Conservation (phyloP, 2,888 invertebrate species). For the Leucophora obtusa region DNA sequence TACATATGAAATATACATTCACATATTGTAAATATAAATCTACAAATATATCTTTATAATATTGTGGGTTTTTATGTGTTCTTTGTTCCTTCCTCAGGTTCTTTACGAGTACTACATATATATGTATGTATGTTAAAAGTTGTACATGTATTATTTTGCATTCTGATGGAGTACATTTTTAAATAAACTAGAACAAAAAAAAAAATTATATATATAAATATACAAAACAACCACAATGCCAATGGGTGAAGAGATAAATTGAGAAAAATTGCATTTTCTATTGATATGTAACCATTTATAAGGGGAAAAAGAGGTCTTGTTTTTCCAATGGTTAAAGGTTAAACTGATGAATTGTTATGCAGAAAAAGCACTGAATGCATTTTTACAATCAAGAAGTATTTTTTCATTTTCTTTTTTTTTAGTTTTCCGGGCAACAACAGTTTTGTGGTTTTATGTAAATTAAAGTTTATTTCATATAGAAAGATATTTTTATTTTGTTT, state of each 20-base stretch:
- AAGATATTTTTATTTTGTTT: too few relatives aligned
- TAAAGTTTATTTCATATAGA: neutral
- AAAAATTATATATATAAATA: neutral
- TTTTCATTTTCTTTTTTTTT: neutral
- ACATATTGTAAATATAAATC: neutral
- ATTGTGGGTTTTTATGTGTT: conserved; percentile 30
- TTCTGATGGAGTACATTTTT: conserved; percentile 55
- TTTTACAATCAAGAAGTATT: neutral
- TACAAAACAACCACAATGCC: conserved; percentile 39
- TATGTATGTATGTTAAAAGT: neutral
- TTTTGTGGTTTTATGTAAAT: neutral
- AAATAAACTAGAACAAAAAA: neutral
- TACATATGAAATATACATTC: conserved; percentile 1
- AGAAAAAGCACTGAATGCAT: neutral
- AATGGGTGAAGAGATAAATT: conserved; percentile 50
- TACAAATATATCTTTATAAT: conserved; percentile 36
- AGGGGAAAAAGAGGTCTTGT: conserved; percentile 10
- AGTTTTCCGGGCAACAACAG: neutral
- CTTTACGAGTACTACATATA: neutral
- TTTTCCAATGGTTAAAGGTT: conserved; percentile 51
- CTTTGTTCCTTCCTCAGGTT: neutral
- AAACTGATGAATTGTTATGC: conserved; percentile 29
- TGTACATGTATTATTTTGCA: conserved; percentile 16
- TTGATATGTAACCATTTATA: conserved; percentile 49
- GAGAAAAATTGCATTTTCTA: conserved; percentile 46